Evolutionary conservation across 1,140 invertebrate genomes (phyloP), one percentile per base, ranked within the genome.

Genomic region (Babylonia areolata): DNA sequence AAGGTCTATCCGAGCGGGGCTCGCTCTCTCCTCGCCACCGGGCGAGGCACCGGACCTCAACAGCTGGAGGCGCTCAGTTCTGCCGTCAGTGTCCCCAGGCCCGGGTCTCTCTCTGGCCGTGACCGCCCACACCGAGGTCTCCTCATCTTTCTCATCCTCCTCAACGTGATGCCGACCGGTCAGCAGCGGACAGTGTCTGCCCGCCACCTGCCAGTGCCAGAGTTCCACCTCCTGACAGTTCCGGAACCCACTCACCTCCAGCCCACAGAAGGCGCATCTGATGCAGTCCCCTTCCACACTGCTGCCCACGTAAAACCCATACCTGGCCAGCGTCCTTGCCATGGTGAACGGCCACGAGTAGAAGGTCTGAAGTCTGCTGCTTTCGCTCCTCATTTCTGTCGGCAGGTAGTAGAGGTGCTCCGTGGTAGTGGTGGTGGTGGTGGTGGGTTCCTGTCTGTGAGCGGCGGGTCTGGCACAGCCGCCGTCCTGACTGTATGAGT

Each of bases 161-260:
- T 9, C n/a, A n/a, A n/a, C n/a, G n/a, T n/a, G n/a, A n/a, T n/a
- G n/a, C n/a, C n/a, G n/a, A n/a, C 73, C 80, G 23, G 39, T 58
- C 3, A 98, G 93, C 94, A 96, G 97, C 15, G 95, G 95, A 91
- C 97, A 98, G 84, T 97, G 96, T 2, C 96, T 95, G 90, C 97
- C 97, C 97, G 97, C 98, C 15, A 1, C 23, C 54, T 96, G 95
- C 0, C 97, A 97, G 93, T 98, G 97, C 92, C 98, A 97, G 85
- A 96, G 96, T 97, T 97, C 97, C 2, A 97, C 97, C 87, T 97
- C 96, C 94, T 98, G 97, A 81, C 96, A 95, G 42, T 96, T 95
- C 92, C 97, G 96, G 97, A 97, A 98, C 90, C 97, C 97, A 91
- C 97, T 97, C 0, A 98, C 94, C 5, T 97, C 97, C 33, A 97